Percentiles rank a stretch among this genome's conserved stretches.
phyloP scores from a whole-genome alignment of 2,113 vertebrate genomes.

The Ceuthmochares aereus region DNA sequence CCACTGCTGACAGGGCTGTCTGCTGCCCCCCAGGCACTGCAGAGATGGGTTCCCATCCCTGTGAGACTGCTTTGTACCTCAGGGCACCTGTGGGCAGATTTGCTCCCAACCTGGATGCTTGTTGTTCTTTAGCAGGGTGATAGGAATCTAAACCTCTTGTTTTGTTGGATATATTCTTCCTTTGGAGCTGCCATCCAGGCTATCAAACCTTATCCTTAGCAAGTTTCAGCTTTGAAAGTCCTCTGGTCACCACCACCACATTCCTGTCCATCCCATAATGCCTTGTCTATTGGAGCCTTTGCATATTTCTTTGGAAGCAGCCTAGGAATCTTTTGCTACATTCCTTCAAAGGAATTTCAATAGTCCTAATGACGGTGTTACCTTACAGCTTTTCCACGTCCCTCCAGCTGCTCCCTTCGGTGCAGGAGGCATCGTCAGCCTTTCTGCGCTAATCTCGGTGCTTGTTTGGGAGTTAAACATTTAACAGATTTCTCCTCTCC shows the following conservation, averaged over 20 bases:
- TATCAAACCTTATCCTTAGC: conserved; percentile 24
- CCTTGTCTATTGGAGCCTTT: background rate
- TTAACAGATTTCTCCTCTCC: background rate
- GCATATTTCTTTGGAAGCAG: background rate
- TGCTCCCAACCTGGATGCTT: conserved; percentile 32
- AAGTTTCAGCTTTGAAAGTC: background rate
- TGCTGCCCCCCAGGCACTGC: background rate
- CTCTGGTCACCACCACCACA: background rate
- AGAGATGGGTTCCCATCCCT: background rate
- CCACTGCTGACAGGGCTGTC: background rate
- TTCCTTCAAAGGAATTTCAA: conserved; percentile 40
- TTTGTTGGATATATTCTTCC: background rate
- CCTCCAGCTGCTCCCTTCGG: conserved; percentile 31
- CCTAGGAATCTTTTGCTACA: background rate
- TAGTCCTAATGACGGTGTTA: conserved; percentile 42
- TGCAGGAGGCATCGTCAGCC: background rate
- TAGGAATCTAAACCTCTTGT: conserved; percentile 34
- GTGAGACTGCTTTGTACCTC: background rate
- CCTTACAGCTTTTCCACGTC: conserved; percentile 26
- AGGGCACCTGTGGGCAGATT: conserved; percentile 3
- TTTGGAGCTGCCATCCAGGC: conserved; percentile 24
- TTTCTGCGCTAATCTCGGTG: background rate
- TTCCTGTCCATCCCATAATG: background rate
- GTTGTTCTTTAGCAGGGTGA: background rate
- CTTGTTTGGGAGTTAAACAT: conserved; percentile 58